A percentile compares a stretch with the other conserved stretches of the same genome.
Evolutionary conservation across 2,797 vertebrate genomes (phyloP).

Genomic region (Lagorchestes hirsutus): DNA sequence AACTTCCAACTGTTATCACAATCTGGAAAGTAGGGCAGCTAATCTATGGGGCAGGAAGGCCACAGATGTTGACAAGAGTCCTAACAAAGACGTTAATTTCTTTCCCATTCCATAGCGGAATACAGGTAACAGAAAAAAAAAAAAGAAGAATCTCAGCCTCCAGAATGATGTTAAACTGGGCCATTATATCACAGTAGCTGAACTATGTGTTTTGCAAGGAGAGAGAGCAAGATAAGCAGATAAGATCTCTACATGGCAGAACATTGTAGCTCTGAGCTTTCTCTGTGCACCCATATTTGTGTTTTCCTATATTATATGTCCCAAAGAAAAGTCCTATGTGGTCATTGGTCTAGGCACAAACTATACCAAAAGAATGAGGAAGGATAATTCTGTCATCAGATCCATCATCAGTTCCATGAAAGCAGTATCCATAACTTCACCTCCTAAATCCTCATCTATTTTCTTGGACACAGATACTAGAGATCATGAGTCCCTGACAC

Average conservation of each 20-base stretch:
- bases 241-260: background rate
- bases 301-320: background rate
- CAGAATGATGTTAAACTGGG: background rate
- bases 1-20: background rate
- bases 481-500: background rate
- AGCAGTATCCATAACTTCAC: background rate
- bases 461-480: background rate
- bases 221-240: background rate
- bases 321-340: background rate
- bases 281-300: background rate
- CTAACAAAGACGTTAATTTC: background rate
- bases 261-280: background rate
- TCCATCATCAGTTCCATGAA: background rate
- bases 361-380: background rate
- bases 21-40: background rate
- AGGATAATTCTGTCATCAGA: background rate
- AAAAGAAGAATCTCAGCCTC: background rate
- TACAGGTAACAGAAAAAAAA: background rate
- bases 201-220: background rate
- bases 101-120: background rate
- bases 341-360: background rate
- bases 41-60: background rate
- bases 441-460: background rate
- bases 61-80: background rate
- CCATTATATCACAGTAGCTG: background rate